These are phyloP conservation scores for Lindbergichthys nudifrons DNA, from an alignment of 2,797 vertebrate genomes.

Conservation along the genomic window DNA sequence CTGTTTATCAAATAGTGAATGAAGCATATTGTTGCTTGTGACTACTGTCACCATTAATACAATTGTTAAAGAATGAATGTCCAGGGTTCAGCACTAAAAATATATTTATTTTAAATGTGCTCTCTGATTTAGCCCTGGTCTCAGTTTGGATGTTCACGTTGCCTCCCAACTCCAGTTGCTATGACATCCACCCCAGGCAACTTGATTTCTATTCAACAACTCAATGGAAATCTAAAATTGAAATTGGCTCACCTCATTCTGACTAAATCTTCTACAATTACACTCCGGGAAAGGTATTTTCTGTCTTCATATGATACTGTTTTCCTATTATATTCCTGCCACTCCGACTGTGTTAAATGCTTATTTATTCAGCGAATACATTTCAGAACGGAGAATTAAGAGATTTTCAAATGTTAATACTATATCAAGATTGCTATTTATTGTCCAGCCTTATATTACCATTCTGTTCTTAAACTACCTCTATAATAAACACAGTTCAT, in stretches of 20 bases:
- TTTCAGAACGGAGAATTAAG: constrained; percentile 13
- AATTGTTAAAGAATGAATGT: constrained; percentile 1
- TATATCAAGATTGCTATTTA: constrained; percentile 5
- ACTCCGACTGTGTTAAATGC: constrained; percentile 4
- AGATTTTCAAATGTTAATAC: constrained; percentile 1
- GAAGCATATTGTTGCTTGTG: not conserved
- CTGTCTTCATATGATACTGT: constrained; percentile 13
- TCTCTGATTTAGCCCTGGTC: constrained; percentile 23
- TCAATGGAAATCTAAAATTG: constrained; percentile 51
- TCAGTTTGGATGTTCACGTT: constrained; percentile 21
- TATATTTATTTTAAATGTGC: constrained; percentile 3
- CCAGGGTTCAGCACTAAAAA: constrained; percentile 3
- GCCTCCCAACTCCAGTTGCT: constrained; percentile 23
- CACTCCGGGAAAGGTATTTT: constrained; percentile 7
- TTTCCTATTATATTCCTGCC: constrained; percentile 1
- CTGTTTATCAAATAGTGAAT: not conserved
- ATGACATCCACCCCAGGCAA: constrained; percentile 37
- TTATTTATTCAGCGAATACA: constrained; percentile 4
- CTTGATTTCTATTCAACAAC: constrained; percentile 46
- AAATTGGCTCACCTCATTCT: constrained; percentile 38
- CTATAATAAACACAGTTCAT: constrained; percentile 20
- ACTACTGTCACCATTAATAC: not conserved
- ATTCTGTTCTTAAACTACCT: not conserved
- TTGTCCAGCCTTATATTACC: not conserved
- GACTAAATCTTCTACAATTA: constrained; percentile 26